These are phyloP conservation scores for Grallaria varia DNA, from an alignment of 2,113 vertebrate genomes.

Conservation along the genomic window DNA sequence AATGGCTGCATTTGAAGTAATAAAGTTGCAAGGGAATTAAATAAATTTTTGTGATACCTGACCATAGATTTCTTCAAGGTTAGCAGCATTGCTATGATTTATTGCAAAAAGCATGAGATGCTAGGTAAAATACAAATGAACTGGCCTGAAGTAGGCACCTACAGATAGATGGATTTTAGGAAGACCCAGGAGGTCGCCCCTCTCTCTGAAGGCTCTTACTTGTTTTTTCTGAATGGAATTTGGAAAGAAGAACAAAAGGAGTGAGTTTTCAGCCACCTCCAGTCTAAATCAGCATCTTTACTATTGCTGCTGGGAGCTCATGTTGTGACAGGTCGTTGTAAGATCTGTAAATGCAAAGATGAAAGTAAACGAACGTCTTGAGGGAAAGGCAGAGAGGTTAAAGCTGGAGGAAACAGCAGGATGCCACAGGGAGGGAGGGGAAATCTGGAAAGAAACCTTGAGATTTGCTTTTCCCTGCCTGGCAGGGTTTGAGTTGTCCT, in stretches of 20 bases:
- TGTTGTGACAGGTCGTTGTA: not conserved
- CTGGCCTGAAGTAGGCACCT: not conserved
- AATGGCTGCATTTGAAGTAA: not conserved
- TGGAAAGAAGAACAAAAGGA: constrained; percentile 28
- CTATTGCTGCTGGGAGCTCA: constrained; percentile 6
- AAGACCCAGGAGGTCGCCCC: not conserved
- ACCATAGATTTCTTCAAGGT: not conserved
- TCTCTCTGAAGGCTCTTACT: not conserved
- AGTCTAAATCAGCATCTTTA: constrained; percentile 18
- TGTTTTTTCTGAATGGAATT: not conserved
- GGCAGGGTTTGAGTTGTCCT: not conserved
- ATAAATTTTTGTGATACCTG: not conserved
- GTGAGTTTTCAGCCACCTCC: not conserved
- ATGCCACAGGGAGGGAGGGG: not conserved
- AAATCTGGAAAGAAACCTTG: not conserved
- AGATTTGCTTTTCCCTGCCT: not conserved
- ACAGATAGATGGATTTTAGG: not conserved
- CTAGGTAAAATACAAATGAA: not conserved
- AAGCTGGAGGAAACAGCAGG: constrained; percentile 26
- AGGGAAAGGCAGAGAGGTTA: constrained; percentile 17
- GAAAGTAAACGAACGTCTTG: constrained; percentile 8
- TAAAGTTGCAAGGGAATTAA: not conserved
- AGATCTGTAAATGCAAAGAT: not conserved
- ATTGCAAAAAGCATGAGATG: not conserved
- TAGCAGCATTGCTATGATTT: not conserved